Evolutionary conservation across 2,113 vertebrate genomes (phyloP).

Genomic region (Leiothrix lutea): DNA sequence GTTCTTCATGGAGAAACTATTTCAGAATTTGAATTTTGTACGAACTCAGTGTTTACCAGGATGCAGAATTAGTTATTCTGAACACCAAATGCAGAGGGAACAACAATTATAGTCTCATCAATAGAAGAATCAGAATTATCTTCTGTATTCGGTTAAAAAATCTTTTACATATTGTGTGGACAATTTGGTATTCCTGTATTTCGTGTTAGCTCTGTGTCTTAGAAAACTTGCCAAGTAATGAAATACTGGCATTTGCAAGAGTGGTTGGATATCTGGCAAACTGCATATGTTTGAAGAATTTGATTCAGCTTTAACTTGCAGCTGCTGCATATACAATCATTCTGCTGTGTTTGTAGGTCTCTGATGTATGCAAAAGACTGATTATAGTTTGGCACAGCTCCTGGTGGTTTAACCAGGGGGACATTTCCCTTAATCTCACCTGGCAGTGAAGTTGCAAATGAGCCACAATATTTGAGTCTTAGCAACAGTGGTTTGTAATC

Average conservation of each 20-base stretch:
- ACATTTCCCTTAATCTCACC: slow-evolving; percentile 60
- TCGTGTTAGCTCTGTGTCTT: background rate
- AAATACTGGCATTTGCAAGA: slow-evolving; percentile 17
- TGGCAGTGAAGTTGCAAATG: slow-evolving; percentile 47
- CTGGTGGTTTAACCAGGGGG: slow-evolving; percentile 26
- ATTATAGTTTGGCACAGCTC: slow-evolving; percentile 51
- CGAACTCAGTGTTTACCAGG: background rate
- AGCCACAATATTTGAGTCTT: slow-evolving; percentile 36
- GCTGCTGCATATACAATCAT: slow-evolving; percentile 38
- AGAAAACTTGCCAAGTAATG: slow-evolving; percentile 13
- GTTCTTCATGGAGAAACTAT: background rate
- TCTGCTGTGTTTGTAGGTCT: slow-evolving; percentile 46
- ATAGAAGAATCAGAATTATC: background rate
- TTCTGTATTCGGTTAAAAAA: background rate
- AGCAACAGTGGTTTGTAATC: slow-evolving; percentile 45
- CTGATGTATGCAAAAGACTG: slow-evolving; percentile 43
- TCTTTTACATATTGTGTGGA: background rate
- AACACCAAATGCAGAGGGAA: background rate
- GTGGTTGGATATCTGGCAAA: slow-evolving; percentile 29
- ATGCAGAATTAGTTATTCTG: background rate
- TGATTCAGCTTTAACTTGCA: slow-evolving; percentile 46
- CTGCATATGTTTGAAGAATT: slow-evolving; percentile 43
- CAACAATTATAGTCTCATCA: background rate
- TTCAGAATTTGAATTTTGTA: background rate
- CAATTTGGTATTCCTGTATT: background rate